Base-by-base conservation (phyloP, 2,888 invertebrate species). In the Xanthia togata region DNA sequence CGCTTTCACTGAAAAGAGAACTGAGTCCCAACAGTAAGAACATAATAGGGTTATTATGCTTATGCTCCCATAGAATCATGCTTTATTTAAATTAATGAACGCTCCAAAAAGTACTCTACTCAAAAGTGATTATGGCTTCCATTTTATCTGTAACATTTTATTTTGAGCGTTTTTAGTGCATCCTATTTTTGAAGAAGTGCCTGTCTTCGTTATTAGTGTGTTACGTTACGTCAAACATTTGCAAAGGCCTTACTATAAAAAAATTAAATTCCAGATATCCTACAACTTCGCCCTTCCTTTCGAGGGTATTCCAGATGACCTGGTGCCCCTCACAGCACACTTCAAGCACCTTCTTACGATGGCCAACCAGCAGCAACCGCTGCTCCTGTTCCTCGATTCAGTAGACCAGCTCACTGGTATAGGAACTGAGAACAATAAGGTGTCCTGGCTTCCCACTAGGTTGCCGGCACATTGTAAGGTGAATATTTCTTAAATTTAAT, bases 361-460 rank as follows among this genome's bases (percentile, higher is more conserved):
- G 93, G 99, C 99, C 0, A 98, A 97, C 0, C 94, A 97, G 81
- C 98, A 98, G 88, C 98, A 99, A 90, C 99, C 99, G 0, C 96
- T 99, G 64, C 97, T 99, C 0, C 96, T 99, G 63, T 99, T 99
- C 93, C 95, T 99, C 89, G 99, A 99, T 94, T 99, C 99, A 0
- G 98, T 99, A 1, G 99, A 99, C 96, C 99, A 99, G 94, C 97
- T 99, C 69, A 99, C 99, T 11, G 99, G 99, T 0, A 94, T 96
- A 1, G 98, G 99, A 0, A 99, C 99, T 88, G 99, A 99, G 90
- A 98, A 99, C 44, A 99, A 99, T 90, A 99, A 99, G 94, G 98
- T 99, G 53, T 98, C 99, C 0, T 99, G 99, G 99, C 96, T 99
- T 88, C 99, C 99, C 0, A 98, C 99, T 0, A 97, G 98, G 83